Conservation (phyloP, 2,113 vertebrate genomes). For the Festucalex cinctus region DNA sequence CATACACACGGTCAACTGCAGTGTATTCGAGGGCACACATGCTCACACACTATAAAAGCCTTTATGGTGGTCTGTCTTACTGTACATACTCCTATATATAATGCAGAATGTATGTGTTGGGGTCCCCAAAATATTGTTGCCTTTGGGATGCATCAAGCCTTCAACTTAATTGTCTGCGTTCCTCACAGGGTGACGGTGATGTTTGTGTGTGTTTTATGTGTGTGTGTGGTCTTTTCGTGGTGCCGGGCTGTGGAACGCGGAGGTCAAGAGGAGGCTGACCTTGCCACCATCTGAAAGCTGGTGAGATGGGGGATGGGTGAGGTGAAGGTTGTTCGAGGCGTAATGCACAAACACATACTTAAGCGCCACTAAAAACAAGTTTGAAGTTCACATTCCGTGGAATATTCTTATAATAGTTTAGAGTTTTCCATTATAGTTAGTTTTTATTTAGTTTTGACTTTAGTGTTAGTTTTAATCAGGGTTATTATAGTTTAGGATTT, state of each 20-base stretch:
- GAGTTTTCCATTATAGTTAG: no score
- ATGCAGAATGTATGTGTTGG: constrained; percentile 30
- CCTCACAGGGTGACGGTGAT: constrained; percentile 2
- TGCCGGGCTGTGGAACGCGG: constrained; percentile 63
- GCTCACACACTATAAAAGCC: constrained; percentile 2
- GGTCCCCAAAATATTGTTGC: constrained; percentile 23
- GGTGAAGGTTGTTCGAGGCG: constrained; percentile 22
- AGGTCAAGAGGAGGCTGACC: constrained; percentile 70
- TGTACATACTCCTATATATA: constrained; percentile 3
- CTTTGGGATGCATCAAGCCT: constrained; percentile 6
- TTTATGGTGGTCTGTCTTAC: constrained; percentile 13
- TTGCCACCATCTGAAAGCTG: constrained; percentile 59
- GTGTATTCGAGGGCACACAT: constrained; percentile 5
- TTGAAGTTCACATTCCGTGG: background rate
- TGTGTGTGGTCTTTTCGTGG: constrained; percentile 35
- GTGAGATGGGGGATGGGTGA: constrained; percentile 33
- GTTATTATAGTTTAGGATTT: no score
- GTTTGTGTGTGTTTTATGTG: background rate
- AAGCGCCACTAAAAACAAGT: background rate
- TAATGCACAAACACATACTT: constrained; percentile 12
- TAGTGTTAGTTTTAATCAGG: no score
- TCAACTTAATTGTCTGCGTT: background rate
- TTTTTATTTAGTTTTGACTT: no score
- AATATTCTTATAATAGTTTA: no score
- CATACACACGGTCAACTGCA: constrained; percentile 18